Percentiles rank a stretch among this genome's conserved stretches.
phyloP scores from a whole-genome alignment of 1,140 invertebrate genomes.

The Bradynema listronoti region DNA sequence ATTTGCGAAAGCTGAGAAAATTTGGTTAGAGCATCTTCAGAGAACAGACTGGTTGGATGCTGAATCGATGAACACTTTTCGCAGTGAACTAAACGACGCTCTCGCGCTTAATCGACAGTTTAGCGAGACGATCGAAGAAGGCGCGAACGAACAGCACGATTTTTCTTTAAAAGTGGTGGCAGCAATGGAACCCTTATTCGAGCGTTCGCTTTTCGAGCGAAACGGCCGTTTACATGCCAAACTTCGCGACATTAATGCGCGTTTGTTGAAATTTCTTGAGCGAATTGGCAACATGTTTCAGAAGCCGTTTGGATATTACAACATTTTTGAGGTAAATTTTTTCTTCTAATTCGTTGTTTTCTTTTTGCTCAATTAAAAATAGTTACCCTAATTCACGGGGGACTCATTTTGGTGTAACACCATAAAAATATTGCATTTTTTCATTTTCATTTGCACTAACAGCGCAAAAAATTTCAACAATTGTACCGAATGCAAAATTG shows the following conservation, averaged over 20 bases:
- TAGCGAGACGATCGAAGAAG: background rate
- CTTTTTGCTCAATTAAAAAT: background rate
- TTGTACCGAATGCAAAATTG: no score
- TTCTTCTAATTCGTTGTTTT: background rate
- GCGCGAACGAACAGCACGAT: background rate
- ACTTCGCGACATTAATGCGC: conserved; percentile 1
- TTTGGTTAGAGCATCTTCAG: conserved; percentile 8
- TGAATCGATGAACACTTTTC: conserved; percentile 16
- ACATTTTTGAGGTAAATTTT: conserved; percentile 19
- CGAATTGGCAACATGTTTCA: conserved; percentile 24
- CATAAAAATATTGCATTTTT: no score
- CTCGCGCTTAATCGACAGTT: conserved; percentile 13
- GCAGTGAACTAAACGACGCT: conserved; percentile 18
- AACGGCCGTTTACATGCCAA: conserved; percentile 19
- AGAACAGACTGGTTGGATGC: conserved; percentile 20
- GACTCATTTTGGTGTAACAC: no score
- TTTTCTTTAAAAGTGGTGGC: conserved; percentile 22
- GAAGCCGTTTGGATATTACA: conserved; percentile 20
- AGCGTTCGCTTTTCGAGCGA: conserved; percentile 26
- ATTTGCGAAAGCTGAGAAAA: conserved; percentile 3
- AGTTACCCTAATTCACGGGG: no score
- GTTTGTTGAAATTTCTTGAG: conserved; percentile 21
- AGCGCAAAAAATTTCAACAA: no score
- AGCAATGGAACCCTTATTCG: conserved; percentile 19
- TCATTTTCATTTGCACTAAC: no score